These are phyloP conservation scores for Parasteatoda tepidariorum DNA, from an alignment of 1,140 invertebrate genomes.

Conservation along the genomic window DNA sequence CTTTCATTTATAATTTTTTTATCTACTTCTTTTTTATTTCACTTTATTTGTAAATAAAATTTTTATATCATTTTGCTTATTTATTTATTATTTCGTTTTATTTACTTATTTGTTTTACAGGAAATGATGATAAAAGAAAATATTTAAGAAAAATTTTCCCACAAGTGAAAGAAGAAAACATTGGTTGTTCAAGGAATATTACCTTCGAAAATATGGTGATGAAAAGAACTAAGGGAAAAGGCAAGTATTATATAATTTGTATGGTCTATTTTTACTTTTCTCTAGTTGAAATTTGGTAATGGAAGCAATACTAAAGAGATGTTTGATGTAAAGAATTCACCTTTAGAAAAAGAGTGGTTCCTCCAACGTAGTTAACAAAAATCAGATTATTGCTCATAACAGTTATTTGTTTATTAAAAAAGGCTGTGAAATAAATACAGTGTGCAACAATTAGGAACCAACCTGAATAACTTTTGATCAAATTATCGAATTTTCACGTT, in stretches of 20 bases:
- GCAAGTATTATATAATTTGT: constrained; percentile 26
- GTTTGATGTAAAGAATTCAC: background rate
- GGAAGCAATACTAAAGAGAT: background rate
- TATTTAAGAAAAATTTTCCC: constrained; percentile 76
- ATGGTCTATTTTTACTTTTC: too few relatives aligned
- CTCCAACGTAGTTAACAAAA: background rate
- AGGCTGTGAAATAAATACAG: too few relatives aligned
- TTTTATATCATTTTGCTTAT: too few relatives aligned
- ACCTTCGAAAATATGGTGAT: constrained; percentile 89
- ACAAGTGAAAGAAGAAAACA: constrained; percentile 74
- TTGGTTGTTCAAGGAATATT: constrained; percentile 91
- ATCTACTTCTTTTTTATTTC: too few relatives aligned
- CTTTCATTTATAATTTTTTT: too few relatives aligned
- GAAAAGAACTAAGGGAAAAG: constrained; percentile 77
- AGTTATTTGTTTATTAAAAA: background rate
- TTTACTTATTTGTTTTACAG: constrained; percentile 62
- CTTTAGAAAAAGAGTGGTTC: background rate
- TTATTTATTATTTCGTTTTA: too few relatives aligned
- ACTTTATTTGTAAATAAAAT: too few relatives aligned
- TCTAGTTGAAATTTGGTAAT: background rate
- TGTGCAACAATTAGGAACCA: too few relatives aligned
- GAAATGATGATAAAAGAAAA: constrained; percentile 74
- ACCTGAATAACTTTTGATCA: too few relatives aligned
- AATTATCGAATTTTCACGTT: too few relatives aligned
- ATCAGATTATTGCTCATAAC: background rate